Percentiles rank a stretch among this genome's conserved stretches.
Conservation (phyloP, 1,140 invertebrate species). For the Microvelia longipes region DNA sequence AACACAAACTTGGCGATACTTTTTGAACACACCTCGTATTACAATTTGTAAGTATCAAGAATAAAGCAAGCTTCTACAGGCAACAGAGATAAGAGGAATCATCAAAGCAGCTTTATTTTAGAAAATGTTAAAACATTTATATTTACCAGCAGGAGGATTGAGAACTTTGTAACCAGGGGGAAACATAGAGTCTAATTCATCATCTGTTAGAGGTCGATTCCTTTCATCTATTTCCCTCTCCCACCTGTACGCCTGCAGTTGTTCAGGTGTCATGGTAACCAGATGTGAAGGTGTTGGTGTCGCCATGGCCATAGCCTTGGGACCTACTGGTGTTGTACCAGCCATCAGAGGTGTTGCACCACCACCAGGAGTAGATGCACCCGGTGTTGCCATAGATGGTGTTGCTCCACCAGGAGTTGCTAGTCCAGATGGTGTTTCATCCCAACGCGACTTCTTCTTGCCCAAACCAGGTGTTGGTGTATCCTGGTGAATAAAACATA, state of each 20-base stretch:
- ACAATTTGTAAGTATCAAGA: too few relatives aligned
- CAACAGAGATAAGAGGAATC: too few relatives aligned
- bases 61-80: too few relatives aligned
- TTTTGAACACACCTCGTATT: too few relatives aligned
- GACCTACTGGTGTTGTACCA: constrained; percentile 76
- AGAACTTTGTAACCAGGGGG: constrained; percentile 96
- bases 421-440: constrained; percentile 79
- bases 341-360: constrained; percentile 41
- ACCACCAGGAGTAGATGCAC: constrained; percentile 43
- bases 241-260: constrained; percentile 96
- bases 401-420: constrained; percentile 37
- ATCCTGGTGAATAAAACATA: constrained; percentile 31
- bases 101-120: too few relatives aligned
- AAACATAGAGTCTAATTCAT: constrained; percentile 93
- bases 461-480: constrained; percentile 76
- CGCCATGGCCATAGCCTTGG: constrained; percentile 93
- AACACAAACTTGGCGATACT: too few relatives aligned
- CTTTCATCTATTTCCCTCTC: constrained; percentile 97
- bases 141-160: constrained; percentile 72
- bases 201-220: constrained; percentile 88
- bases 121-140: too few relatives aligned
- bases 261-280: constrained; percentile 96
- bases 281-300: constrained; percentile 92
- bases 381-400: constrained; percentile 41
- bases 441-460: constrained; percentile 88